Base-by-base conservation (phyloP, 2,113 vertebrate genomes). In the Melozone crissalis region DNA sequence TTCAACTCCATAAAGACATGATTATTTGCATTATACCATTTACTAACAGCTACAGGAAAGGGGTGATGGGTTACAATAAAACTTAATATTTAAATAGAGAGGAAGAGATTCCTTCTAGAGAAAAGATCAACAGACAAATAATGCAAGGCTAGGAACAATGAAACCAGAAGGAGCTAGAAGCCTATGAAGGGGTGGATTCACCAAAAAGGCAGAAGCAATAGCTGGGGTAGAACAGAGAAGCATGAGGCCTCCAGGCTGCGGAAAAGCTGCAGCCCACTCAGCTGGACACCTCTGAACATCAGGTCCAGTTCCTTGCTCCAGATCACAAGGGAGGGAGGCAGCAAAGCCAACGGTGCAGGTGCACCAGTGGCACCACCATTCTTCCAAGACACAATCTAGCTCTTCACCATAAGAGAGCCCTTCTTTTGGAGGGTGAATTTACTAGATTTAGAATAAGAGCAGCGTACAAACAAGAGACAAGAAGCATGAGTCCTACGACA, bases 341-440 rank as follows among this genome's bases (percentile, higher is more conserved):
- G 59, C 0, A 0, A 69, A 74, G 41, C 41, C 57, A 78, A 39
- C 1, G 0, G 27, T 3, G 19, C 16, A 54, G 39, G 24, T 21
- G 11, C 20, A 15, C 46, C 39, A n/a, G 5, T 26, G 54, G 28
- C 54, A 73, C 11, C 24, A 26, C 26, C 20, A 24, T 24, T 68
- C 47, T 41, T 85, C 30, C 33, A 69, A 61, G 41, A n/a, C 31
- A 31, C 16, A n/a, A 9, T 9, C 67, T 27, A 51, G 41, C 13
- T 84, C 35, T 76, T 55, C 57, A 76, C 14, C 14, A 3, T 52
- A 68, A 39, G 21, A 51, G 7, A 57, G 4, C 8, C 28, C 35
- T n/a, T 66, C 41, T 37, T 81, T 49, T 10, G 0, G 46, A 23
- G n/a, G 11, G 4, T 57, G 68, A 80, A 69, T 79, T 80, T 35